Conservation (phyloP, 2,113 vertebrate genomes). For the Odocoileus hemionus region DNA sequence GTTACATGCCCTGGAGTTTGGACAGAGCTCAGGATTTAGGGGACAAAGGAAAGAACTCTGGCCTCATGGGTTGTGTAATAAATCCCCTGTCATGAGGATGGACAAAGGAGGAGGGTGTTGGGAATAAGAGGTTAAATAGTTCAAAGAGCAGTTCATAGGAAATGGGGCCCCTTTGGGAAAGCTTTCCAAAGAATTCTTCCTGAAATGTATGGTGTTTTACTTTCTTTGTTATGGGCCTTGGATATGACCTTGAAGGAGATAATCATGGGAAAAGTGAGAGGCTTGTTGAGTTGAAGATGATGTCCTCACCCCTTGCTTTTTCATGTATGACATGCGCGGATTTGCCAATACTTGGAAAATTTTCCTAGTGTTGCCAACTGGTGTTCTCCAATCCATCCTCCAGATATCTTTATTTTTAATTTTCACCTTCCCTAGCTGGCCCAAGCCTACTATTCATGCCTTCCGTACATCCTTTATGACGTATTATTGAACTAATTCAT, state of each 20-base stretch:
- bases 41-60: background rate
- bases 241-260: background rate
- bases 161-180: background rate
- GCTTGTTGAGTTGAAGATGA: background rate
- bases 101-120: background rate
- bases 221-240: background rate
- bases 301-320: background rate
- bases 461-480: background rate
- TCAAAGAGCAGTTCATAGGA: background rate
- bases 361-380: background rate
- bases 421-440: background rate
- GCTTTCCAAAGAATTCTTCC: background rate
- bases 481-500: background rate
- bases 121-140: background rate
- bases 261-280: background rate
- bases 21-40: background rate
- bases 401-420: background rate
- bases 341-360: background rate
- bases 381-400: background rate
- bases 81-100: background rate
- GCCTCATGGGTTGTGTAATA: background rate
- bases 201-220: background rate
- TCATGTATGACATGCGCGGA: background rate
- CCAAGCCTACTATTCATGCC: background rate
- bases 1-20: background rate